phyloP scores from a whole-genome alignment of 2,888 invertebrate species.

The Helobdella robusta region DNA sequence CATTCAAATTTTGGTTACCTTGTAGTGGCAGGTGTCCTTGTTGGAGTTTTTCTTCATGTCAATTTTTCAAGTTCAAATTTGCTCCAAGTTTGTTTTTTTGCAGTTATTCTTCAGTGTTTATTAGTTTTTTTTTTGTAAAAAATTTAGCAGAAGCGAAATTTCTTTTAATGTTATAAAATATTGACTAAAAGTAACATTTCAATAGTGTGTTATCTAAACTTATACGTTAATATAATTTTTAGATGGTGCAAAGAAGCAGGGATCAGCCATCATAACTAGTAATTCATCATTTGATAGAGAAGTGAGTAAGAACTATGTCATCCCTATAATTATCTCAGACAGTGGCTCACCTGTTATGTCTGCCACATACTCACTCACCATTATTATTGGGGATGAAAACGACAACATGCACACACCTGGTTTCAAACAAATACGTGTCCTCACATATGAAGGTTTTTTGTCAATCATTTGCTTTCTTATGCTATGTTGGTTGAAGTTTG shows the following conservation, averaged over 20 bases:
- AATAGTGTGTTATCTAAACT: too few species aligned
- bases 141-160: too few species aligned
- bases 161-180: too few species aligned
- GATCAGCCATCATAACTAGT: slow-evolving; percentile 93
- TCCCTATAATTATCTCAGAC: slow-evolving; percentile 94
- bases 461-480: background rate
- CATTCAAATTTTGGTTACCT: slow-evolving; percentile 59
- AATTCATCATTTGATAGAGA: slow-evolving; percentile 85
- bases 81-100: slow-evolving; percentile 68
- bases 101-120: too few species aligned
- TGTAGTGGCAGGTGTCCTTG: slow-evolving; percentile 61
- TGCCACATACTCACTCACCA: slow-evolving; percentile 85
- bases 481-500: background rate
- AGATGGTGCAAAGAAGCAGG: slow-evolving; percentile 53
- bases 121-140: too few species aligned
- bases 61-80: slow-evolving; percentile 90
- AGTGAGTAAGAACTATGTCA: slow-evolving; percentile 86
- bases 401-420: slow-evolving; percentile 97
- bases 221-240: background rate
- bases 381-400: slow-evolving; percentile 93
- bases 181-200: too few species aligned
- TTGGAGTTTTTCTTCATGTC: slow-evolving; percentile 81
- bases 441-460: slow-evolving; percentile 70
- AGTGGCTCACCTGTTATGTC: slow-evolving; percentile 78
- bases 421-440: slow-evolving; percentile 87